These are phyloP conservation scores for Falco punctatus DNA, from an alignment of 2,113 vertebrate genomes.

Conservation along the genomic window DNA sequence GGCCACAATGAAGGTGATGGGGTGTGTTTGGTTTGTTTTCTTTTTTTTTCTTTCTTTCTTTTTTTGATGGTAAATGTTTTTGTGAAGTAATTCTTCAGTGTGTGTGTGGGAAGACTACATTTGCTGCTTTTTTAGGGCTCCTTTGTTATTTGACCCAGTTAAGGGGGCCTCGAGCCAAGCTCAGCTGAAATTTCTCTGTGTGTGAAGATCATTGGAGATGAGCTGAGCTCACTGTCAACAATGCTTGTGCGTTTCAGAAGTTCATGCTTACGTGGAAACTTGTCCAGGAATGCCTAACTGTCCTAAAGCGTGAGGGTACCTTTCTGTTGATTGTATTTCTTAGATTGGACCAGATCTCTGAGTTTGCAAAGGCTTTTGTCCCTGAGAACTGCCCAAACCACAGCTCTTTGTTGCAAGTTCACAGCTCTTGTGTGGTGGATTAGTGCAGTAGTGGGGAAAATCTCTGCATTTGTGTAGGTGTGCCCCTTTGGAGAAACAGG, in stretches of 20 bases:
- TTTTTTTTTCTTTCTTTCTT: not conserved
- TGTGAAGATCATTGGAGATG: not conserved
- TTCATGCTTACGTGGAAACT: not conserved
- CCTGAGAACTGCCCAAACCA: not conserved
- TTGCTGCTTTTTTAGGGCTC: not conserved
- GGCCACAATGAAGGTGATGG: not conserved
- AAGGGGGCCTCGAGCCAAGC: not conserved
- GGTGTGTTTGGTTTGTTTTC: not conserved
- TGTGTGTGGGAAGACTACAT: fast-evolving
- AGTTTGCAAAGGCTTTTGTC: not conserved
- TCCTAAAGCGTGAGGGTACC: not conserved
- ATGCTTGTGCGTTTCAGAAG: not conserved
- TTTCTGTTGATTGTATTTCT: not conserved
- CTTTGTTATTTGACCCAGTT: not conserved
- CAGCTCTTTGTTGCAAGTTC: not conserved
- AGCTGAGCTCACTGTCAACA: not conserved
- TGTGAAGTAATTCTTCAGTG: not conserved
- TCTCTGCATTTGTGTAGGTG: not conserved
- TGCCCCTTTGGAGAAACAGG: not conserved
- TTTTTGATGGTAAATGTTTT: not conserved
- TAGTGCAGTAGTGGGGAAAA: not conserved
- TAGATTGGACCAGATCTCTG: not conserved
- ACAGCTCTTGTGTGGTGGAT: not conserved
- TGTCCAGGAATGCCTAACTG: not conserved
- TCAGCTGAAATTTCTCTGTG: not conserved